Base-by-base conservation (phyloP, 92 coral and sea anemone genomes). In the Zoanthus solanderi region DNA sequence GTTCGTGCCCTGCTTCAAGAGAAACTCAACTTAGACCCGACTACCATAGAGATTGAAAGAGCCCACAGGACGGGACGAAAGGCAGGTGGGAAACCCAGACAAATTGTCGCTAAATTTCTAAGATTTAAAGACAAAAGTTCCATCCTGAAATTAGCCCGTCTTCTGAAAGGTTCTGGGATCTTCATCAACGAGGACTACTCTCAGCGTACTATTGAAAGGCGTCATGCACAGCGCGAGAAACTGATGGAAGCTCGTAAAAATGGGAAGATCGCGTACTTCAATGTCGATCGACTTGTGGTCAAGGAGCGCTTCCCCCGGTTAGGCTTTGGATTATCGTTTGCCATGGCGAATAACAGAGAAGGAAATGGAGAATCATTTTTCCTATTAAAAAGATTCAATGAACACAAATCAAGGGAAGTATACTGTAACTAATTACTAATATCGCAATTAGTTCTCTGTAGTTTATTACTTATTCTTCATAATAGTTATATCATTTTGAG, bases 61-160 rank as follows among this genome's bases (percentile, higher is more conserved):
- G 78, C 78, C 57, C 78, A 75, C 57, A 74, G 78, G 48, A 75
- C 60, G 15, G 31, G 58, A 17, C 12, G 54, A 48, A 74, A 74
- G 78, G 17, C 15, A 74, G 10, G 9, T 28, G 54, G 78, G 45
- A 74, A 74, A 15, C 78, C 56, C 9, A 44, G 78, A 29, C 78
- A 74, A 48, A 74, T 74, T 74, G 78, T 74, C 29, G 58, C 23
- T 17, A 74, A 75, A 52, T 57, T 75, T 29, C 1, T 13, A 29
- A 75, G 32, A 12, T 45, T 44, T 15, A 75, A 75, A 75, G 78
- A 75, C 32, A 75, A 46, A 3, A 44, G 78, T 42, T 4, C 18
- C 29, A 74, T 46, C 11, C 78, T 74, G 30, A 74, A 42, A 17
- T 74, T 57, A 16, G 78, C 56, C 53, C 60, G 60, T 74, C 30